Percentiles rank a stretch among this genome's conserved stretches.
Evolutionary conservation across 2,797 vertebrate species (phyloP).

Genomic region (Pseudochromis fuscus): DNA sequence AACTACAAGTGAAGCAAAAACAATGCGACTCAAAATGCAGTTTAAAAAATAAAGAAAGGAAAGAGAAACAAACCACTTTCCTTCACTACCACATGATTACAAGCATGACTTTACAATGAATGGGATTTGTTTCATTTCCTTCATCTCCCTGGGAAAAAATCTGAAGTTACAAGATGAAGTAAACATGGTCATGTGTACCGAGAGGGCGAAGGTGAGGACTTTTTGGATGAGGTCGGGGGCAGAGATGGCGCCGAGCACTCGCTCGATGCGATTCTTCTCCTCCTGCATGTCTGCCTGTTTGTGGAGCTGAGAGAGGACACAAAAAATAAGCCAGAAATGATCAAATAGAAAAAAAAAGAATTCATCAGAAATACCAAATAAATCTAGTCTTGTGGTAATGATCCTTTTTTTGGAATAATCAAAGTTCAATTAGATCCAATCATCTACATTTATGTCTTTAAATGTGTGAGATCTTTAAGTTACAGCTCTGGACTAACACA

Average conservation of each 20-base stretch:
- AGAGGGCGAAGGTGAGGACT: slow-evolving; percentile 96
- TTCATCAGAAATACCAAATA: background rate
- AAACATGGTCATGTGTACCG: slow-evolving; percentile 81
- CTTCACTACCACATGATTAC: background rate
- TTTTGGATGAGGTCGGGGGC: slow-evolving; percentile 96
- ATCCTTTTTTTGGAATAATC: background rate
- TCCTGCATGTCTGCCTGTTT: slow-evolving; percentile 99
- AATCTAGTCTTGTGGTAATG: background rate
- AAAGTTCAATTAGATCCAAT: too few relatives aligned
- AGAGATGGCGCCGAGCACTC: slow-evolving; percentile 95
- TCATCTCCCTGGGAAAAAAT: background rate
- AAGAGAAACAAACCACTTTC: background rate
- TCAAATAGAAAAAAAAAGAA: too few relatives aligned
- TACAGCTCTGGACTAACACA: too few relatives aligned
- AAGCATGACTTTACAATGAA: background rate
- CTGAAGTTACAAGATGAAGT: fast-evolving
- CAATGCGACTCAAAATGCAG: background rate
- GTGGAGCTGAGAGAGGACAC: slow-evolving; percentile 88
- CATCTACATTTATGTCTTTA: too few relatives aligned
- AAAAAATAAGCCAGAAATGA: too few relatives aligned
- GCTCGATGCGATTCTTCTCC: slow-evolving; percentile 97
- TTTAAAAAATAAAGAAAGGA: background rate
- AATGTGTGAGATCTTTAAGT: too few relatives aligned
- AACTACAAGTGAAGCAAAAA: background rate
- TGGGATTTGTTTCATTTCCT: background rate